These are phyloP conservation scores for Leptothorax acervorum DNA, from an alignment of 2,888 invertebrate genomes.

Conservation along the genomic window DNA sequence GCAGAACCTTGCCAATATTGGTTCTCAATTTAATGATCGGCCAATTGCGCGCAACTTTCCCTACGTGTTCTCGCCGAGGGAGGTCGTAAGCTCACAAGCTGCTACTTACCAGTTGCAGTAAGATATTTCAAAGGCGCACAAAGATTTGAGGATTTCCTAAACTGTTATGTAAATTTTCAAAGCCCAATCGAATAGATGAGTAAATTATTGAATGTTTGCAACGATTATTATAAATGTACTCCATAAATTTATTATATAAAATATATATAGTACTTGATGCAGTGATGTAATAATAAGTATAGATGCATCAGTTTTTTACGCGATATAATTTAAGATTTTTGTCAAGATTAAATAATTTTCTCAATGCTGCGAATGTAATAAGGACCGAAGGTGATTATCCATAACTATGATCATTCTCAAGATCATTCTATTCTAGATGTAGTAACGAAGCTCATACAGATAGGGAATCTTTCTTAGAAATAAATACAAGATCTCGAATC, in stretches of 20 bases:
- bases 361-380: background rate
- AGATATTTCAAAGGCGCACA: no score
- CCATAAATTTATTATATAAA: background rate
- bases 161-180: background rate
- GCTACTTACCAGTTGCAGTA: conserved; percentile 8
- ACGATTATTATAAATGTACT: background rate
- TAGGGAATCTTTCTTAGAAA: conserved; percentile 15
- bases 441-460: background rate
- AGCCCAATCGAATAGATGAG: background rate
- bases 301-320: background rate
- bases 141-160: background rate
- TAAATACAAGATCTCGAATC: conserved; percentile 13
- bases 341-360: background rate
- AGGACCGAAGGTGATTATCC: background rate
- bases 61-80: conserved; percentile 21
- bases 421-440: background rate
- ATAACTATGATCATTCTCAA: background rate
- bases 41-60: conserved; percentile 71
- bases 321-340: background rate
- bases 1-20: conserved; percentile 83
- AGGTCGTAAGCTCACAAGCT: conserved; percentile 26
- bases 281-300: background rate
- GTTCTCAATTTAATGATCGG: conserved; percentile 85
- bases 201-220: background rate
- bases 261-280: background rate